Conservation (phyloP, 2,888 invertebrate species). For the Diarsia mendica region DNA sequence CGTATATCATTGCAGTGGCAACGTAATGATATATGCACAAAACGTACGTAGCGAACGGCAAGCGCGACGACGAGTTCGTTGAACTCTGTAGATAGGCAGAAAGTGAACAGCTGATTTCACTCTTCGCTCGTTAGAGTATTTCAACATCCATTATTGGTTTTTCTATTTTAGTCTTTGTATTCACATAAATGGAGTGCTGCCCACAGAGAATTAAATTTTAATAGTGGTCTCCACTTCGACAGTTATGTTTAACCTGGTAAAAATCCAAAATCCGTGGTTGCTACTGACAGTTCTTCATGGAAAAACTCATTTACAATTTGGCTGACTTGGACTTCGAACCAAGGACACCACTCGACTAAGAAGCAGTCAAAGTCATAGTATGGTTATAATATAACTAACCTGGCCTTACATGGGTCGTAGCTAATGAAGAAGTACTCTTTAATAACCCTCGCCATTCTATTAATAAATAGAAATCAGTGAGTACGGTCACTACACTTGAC, state of each 20-base stretch:
- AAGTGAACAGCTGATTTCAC: too few relatives aligned
- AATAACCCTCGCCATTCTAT: background rate
- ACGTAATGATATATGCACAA: too few relatives aligned
- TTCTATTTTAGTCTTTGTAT: too few relatives aligned
- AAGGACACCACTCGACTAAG: background rate
- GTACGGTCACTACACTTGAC: constrained; percentile 1
- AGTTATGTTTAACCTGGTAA: background rate
- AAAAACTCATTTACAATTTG: background rate
- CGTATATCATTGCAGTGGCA: too few relatives aligned
- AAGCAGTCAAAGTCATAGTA: background rate
- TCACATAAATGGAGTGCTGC: too few relatives aligned
- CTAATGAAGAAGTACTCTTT: background rate
- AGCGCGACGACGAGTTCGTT: too few relatives aligned
- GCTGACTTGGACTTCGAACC: background rate
- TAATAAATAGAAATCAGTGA: constrained; percentile 15
- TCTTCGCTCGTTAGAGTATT: too few relatives aligned
- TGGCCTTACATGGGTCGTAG: background rate
- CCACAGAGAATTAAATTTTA: too few relatives aligned
- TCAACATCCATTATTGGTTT: too few relatives aligned
- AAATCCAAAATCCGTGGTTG: background rate
- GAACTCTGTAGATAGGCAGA: too few relatives aligned
- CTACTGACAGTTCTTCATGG: background rate
- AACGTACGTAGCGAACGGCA: too few relatives aligned
- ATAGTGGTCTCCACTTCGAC: background rate
- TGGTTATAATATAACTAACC: constrained; percentile 1